These are phyloP conservation scores for Gephyroberyx darwinii DNA, from an alignment of 2,797 vertebrate species.

Conservation along the genomic window DNA sequence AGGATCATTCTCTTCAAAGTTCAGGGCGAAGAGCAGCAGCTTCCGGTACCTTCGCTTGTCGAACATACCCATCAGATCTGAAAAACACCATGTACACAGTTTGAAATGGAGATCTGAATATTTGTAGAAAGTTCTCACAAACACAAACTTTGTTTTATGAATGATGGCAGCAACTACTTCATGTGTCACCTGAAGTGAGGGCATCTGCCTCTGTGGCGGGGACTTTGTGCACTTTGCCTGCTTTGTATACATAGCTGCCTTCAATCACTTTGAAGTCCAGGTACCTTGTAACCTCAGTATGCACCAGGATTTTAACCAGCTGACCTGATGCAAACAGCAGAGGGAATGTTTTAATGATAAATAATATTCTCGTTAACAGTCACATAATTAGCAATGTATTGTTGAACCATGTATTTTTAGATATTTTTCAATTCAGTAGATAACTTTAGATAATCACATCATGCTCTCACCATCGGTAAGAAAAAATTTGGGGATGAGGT, in stretches of 20 bases:
- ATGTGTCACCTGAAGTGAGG: slow-evolving; percentile 77
- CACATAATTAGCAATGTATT: not conserved
- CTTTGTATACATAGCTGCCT: slow-evolving; percentile 79
- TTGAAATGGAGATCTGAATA: not conserved
- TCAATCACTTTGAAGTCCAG: slow-evolving; percentile 84
- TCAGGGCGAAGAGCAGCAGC: slow-evolving; percentile 78
- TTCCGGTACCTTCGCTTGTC: slow-evolving; percentile 85
- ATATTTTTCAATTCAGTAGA: not conserved
- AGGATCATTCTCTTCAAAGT: slow-evolving; percentile 77
- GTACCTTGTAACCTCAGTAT: slow-evolving; percentile 83
- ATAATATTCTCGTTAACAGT: not conserved
- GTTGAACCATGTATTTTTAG: not conserved
- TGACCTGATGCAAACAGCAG: slow-evolving; percentile 64
- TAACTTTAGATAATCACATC: not conserved
- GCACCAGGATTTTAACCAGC: slow-evolving; percentile 82
- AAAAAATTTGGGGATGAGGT: slow-evolving; percentile 84
- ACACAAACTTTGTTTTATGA: not conserved
- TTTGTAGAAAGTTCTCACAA: not conserved
- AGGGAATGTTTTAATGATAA: not conserved
- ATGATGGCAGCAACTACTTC: no score
- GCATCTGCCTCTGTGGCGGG: slow-evolving; percentile 79
- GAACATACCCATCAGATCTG: slow-evolving; percentile 87
- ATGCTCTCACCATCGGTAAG: slow-evolving; percentile 73
- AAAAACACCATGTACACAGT: not conserved
- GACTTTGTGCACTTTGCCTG: slow-evolving; percentile 82